Conservation (phyloP, 2,888 invertebrate genomes). For the Rotaria socialis region DNA sequence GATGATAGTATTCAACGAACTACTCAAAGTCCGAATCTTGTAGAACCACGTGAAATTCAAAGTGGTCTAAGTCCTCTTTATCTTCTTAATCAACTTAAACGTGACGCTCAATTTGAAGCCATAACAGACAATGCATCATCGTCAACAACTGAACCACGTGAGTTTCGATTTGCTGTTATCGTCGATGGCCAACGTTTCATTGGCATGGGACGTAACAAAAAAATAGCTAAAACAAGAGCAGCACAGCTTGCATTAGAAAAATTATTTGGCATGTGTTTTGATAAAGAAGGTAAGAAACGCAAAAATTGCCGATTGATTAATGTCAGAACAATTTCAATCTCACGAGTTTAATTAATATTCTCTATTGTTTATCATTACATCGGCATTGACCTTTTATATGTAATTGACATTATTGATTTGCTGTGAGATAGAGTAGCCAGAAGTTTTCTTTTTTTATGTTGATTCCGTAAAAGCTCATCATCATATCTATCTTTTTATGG, state of each 20-base stretch:
- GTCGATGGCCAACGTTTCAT: constrained; percentile 16
- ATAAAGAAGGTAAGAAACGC: constrained; percentile 12
- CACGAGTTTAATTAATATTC: background rate
- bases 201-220: constrained; percentile 43
- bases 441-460: background rate
- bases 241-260: constrained; percentile 39
- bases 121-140: background rate
- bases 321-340: background rate
- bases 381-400: background rate
- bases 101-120: constrained; percentile 8
- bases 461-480: background rate
- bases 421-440: background rate
- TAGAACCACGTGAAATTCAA: constrained; percentile 28
- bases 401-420: background rate
- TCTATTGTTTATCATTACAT: background rate
- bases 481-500: background rate
- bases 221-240: constrained; percentile 44
- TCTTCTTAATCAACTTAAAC: constrained; percentile 18
- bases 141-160: background rate
- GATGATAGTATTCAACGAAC: background rate
- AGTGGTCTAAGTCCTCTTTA: background rate
- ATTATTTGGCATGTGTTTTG: constrained; percentile 41
- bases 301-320: background rate
- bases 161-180: constrained; percentile 5
- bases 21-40: background rate